These are phyloP conservation scores for Cygnus atratus DNA, from an alignment of 2,113 vertebrate species.

Conservation along the genomic window DNA sequence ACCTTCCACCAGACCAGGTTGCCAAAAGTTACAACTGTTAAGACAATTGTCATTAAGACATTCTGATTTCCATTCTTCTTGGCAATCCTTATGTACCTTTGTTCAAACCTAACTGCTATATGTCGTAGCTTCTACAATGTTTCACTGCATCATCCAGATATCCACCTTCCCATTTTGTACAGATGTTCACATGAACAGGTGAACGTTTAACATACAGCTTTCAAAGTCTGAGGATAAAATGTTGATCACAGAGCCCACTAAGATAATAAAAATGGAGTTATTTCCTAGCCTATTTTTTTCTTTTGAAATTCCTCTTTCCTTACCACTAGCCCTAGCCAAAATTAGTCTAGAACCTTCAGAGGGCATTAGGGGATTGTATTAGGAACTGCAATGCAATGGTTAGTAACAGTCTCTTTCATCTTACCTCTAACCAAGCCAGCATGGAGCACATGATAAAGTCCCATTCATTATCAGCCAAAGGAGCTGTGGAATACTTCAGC, in stretches of 20 bases:
- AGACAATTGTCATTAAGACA: neutral
- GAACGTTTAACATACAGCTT: neutral
- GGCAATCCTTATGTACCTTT: neutral
- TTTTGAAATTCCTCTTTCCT: too few species aligned
- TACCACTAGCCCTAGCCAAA: too few species aligned
- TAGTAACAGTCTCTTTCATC: neutral
- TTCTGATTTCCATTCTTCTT: neutral
- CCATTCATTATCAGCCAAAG: constrained; percentile 86
- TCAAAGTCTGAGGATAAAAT: neutral
- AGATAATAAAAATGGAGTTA: neutral
- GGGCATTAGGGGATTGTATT: neutral
- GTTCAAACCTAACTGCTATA: neutral
- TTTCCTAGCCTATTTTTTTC: neutral
- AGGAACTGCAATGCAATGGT: neutral
- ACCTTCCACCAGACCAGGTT: too few species aligned
- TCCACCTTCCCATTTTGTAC: neutral
- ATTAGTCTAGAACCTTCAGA: neutral
- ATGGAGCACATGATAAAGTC: constrained; percentile 95
- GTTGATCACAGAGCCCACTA: neutral
- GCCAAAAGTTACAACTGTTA: neutral
- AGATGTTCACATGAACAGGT: neutral
- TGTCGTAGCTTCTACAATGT: neutral
- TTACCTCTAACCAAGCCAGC: constrained; percentile 96
- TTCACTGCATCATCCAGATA: neutral
- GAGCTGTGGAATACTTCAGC: constrained; percentile 73